phyloP scores from a whole-genome alignment of 1,140 invertebrate genomes.

The Cepaea nemoralis region DNA sequence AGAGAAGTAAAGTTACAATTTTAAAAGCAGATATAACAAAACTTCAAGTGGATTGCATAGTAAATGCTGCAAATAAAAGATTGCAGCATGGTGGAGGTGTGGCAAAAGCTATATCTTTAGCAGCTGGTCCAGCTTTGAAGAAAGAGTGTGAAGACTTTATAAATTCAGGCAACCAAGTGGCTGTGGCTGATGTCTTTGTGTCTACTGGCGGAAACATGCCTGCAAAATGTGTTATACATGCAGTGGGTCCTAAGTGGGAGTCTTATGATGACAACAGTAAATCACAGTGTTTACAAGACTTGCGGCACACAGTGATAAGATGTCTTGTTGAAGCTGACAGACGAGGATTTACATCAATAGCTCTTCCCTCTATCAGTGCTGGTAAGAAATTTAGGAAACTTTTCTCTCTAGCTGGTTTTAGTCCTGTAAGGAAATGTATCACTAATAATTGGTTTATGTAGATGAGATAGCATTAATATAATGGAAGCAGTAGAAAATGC shows the following conservation, averaged over 20 bases:
- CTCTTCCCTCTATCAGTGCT: constrained; percentile 53
- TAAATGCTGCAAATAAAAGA: constrained; percentile 88
- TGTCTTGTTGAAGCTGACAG: constrained; percentile 46
- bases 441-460: too few relatives aligned
- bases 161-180: constrained; percentile 40
- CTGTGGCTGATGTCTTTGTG: constrained; percentile 44
- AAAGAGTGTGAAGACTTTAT: constrained; percentile 50
- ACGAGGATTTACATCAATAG: constrained; percentile 43
- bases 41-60: constrained; percentile 88
- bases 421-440: too few relatives aligned
- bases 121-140: constrained; percentile 47
- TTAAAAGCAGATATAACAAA: constrained; percentile 83
- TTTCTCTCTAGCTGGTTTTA: too few relatives aligned
- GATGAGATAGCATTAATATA: too few relatives aligned
- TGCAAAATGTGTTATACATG: constrained; percentile 53
- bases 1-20: constrained; percentile 40
- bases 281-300: constrained; percentile 42
- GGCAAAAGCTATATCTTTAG: constrained; percentile 82
- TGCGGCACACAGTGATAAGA: constrained; percentile 44
- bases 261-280: constrained; percentile 34
- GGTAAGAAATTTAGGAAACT: constrained; percentile 48
- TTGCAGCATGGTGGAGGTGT: constrained; percentile 86
- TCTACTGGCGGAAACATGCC: constrained; percentile 52
- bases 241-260: constrained; percentile 54
- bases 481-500: too few relatives aligned